Evolutionary conservation across 2,113 vertebrate species (phyloP), one percentile per base, ranked within the genome.

Genomic region (Atlantisia rogersi): DNA sequence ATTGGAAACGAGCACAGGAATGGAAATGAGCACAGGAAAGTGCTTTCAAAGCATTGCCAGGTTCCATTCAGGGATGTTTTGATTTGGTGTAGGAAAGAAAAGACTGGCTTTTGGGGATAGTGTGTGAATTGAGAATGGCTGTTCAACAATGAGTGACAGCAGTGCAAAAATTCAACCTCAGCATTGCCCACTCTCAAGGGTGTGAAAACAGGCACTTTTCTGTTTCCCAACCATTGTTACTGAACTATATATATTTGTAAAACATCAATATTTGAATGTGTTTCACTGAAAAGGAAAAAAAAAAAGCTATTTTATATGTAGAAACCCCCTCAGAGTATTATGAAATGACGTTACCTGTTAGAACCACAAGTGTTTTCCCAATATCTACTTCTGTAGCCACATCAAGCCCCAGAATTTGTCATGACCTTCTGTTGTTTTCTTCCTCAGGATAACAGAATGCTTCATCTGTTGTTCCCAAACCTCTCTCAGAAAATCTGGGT

Each of bases 101-200:
- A 64, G 48, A 11, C 10, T 59, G 68, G 18, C 15, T 59, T n/a
- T n/a, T 16, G 74, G 46, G 42, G 13, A 8, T 26, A 75, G 13
- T 0, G 1, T 28, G 44, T 37, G 52, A 35, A 37, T 55, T 15
- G n/a, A 19, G 42, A 20, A 40, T 0, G 8, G 28, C 44, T 76
- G 44, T n/a, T 80, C 1, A 1, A 24, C 56, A 55, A 28, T 2
- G 56, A 75, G 19, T 12, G 32, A 16, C 42, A 74, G 70, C 70
- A 46, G 59, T 8, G 29, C 31, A 32, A 58, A 56, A 69, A 12
- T 8, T 2, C 52, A 32, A 25, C 53, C 37, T 37, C 59, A 26
- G 6, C 15, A 5, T 3, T 3, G 10, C 21, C 2, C 5, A 21
- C 22, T 4, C 5, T 42, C 60, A 13, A 3, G 11, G 37, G 18